Evolutionary conservation across 1,140 invertebrate genomes (phyloP).

Genomic region (Aphis craccivora): DNA sequence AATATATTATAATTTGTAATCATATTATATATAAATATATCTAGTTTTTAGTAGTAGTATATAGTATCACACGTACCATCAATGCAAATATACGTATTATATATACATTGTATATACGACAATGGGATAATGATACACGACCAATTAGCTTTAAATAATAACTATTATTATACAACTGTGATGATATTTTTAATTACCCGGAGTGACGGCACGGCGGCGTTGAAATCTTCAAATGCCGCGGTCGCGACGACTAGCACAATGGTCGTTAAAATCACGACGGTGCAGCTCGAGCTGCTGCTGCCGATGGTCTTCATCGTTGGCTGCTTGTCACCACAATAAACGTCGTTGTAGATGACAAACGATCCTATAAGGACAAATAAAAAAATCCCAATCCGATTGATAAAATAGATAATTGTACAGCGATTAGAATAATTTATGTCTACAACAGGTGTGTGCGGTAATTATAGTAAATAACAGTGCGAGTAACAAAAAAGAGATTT

Average conservation of each 20-base stretch:
- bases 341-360: not conserved
- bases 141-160: not conserved
- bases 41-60: not conserved
- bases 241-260: not conserved
- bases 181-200: not conserved
- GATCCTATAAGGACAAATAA: not conserved
- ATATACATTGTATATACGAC: conserved; percentile 48
- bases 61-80: conserved; percentile 49
- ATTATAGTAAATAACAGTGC: not conserved
- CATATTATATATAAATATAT: not conserved
- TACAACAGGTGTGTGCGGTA: too few relatives aligned
- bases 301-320: not conserved
- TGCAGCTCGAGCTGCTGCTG: not conserved
- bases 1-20: too few relatives aligned
- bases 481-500: not conserved
- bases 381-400: not conserved
- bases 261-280: not conserved
- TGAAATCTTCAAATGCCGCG: not conserved
- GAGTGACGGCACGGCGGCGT: not conserved
- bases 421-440: too few relatives aligned
- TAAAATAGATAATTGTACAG: not conserved
- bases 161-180: not conserved
- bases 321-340: not conserved
- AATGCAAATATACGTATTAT: conserved; percentile 49
- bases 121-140: not conserved